These are phyloP conservation scores for Etheostoma cragini DNA, from an alignment of 2,113 vertebrate genomes.

Conservation along the genomic window DNA sequence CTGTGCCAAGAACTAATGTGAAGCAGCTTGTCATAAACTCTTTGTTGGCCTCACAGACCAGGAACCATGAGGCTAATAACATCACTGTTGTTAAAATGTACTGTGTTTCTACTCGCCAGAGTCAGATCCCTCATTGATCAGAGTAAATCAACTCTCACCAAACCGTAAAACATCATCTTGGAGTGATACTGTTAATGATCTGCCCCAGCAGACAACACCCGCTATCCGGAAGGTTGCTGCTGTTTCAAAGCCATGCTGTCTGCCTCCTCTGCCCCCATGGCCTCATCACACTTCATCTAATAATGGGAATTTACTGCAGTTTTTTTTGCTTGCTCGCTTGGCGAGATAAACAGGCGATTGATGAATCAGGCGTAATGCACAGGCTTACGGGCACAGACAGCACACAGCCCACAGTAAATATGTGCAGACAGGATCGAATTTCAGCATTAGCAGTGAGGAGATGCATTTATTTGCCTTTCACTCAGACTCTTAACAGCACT, in stretches of 20 bases:
- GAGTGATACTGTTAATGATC: slow-evolving; percentile 71
- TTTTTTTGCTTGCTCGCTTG: slow-evolving; percentile 60
- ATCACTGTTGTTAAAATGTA: slow-evolving; percentile 75
- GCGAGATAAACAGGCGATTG: slow-evolving; percentile 81
- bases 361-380: slow-evolving; percentile 82
- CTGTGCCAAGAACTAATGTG: slow-evolving; percentile 72
- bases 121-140: slow-evolving; percentile 72
- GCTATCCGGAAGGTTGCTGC: slow-evolving; percentile 63
- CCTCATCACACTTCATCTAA: slow-evolving; percentile 76
- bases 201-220: slow-evolving; percentile 54
- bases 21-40: slow-evolving; percentile 75
- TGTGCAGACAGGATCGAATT: slow-evolving; percentile 82
- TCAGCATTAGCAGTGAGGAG: slow-evolving; percentile 78
- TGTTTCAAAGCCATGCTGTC: slow-evolving; percentile 64
- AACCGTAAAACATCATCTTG: slow-evolving; percentile 71
- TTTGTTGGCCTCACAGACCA: slow-evolving; percentile 71
- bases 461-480: slow-evolving; percentile 82
- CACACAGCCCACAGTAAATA: slow-evolving; percentile 79
- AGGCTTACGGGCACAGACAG: slow-evolving; percentile 80
- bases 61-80: slow-evolving; percentile 73
- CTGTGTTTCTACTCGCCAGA: slow-evolving; percentile 64
- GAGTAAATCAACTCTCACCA: slow-evolving; percentile 72
- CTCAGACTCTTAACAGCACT: slow-evolving; percentile 76
- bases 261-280: slow-evolving; percentile 59
- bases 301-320: slow-evolving; percentile 80